Base-by-base conservation (phyloP, 2,113 vertebrate genomes). In the Hiodon tergisus region DNA sequence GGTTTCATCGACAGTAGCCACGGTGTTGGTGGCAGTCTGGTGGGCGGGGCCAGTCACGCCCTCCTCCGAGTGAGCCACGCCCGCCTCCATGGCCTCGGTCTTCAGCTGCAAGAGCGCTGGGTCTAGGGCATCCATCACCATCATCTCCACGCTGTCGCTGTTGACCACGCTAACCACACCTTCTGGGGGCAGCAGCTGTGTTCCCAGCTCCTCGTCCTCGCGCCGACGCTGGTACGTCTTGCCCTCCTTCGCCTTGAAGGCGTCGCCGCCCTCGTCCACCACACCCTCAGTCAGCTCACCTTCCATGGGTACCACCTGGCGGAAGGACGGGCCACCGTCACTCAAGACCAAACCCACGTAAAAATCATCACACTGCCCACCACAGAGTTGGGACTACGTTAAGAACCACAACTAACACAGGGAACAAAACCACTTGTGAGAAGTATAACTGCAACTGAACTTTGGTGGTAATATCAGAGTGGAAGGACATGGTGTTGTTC, bases 61-160 rank as follows among this genome's bases (percentile, higher is more conserved):
- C 52, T 59, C 72, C 3, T 86, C 77, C 6, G 85, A 71, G 2
- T 79, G 82, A 1, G 91, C 87, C 3, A 94, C 90, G 0, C 92
- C 72, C 51, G 93, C 92, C 77, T 98, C 96, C 83, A 98, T 95
- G 59, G 95, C 96, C 88, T 98, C 96, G 0, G 96, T 31, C 87
- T 98, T 98, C 96, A 98, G 96, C 5, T 98, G 97, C 76, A 98
- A 87, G 76, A 98, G 87, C 14, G 97, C 87, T 46, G 96, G 93
- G 80, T 98, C 97, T 57, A 98, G 83, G 31, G 95, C 91, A 67
- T 98, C 95, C 93, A 98, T 97, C 86, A 98, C 94, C 84, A 98
- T 94, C 95, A 98, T 97, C 84, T 98, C 95, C 68, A 98, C 92
- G 7, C 93, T 91, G 10, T 90, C 92, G 7, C 93, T 91, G 11